Percentiles rank a stretch among this genome's conserved stretches.
Evolutionary conservation across 1,140 invertebrate species (phyloP).

Genomic region (Platyscapa corneri): DNA sequence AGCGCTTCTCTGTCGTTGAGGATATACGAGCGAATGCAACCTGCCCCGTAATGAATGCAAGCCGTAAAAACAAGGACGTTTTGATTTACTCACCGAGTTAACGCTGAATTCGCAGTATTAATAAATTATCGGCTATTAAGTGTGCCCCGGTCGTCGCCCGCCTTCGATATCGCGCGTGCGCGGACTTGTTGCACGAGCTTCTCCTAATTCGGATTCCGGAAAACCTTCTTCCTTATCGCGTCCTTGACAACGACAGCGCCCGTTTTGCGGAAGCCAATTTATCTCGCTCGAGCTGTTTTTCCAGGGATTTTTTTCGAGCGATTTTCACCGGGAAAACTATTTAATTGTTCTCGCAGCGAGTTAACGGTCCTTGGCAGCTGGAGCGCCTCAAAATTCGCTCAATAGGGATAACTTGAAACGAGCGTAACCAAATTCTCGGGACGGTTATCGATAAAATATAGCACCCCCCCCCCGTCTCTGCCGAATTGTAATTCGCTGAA

Average conservation of each 20-base stretch:
- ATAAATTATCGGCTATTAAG: slow-evolving; percentile 72
- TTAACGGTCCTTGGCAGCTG: too few species aligned
- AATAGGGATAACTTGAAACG: too few species aligned
- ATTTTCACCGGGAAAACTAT: not conserved
- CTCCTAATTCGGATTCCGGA: not conserved
- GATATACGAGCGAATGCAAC: slow-evolving; percentile 70
- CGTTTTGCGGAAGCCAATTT: not conserved
- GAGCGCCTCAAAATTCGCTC: too few species aligned
- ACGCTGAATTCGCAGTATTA: slow-evolving; percentile 63
- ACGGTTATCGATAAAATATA: too few species aligned
- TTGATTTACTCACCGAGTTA: slow-evolving; percentile 70
- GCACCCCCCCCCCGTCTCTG: too few species aligned
- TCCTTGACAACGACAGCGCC: not conserved
- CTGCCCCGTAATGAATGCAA: slow-evolving; percentile 69
- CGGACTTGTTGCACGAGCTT: not conserved
- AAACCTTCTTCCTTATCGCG: not conserved
- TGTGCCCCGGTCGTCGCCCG: slow-evolving; percentile 43
- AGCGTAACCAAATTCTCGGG: too few species aligned
- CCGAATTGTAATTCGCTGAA: too few species aligned
- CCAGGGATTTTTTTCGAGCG: too few species aligned
- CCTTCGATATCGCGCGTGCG: slow-evolving; percentile 22
- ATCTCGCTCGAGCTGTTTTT: not conserved
- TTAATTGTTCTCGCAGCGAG: too few species aligned
- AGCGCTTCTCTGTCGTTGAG: slow-evolving; percentile 39
- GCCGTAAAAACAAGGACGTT: slow-evolving; percentile 69